Evolutionary conservation across 2,113 vertebrate genomes (phyloP), one percentile per base, ranked within the genome.

Genomic region (Anguilla japonica): DNA sequence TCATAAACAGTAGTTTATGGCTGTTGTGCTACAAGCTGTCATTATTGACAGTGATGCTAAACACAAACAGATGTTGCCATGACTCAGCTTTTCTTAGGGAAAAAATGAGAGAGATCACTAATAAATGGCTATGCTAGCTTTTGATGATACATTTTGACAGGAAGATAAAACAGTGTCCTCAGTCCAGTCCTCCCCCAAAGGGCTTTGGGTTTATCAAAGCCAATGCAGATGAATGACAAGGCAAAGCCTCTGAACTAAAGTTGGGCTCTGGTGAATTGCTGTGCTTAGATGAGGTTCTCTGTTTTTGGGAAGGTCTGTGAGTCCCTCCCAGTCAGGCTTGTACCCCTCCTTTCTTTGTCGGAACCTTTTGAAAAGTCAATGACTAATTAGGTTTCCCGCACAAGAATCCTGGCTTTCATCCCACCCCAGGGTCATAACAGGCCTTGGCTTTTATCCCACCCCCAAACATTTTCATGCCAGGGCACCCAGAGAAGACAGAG

Each of bases 291-390:
- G 40, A 75, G 67, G 60, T 34, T 85, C 71, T 75, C 53, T 82
- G 4, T 39, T 40, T 67, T 50, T 83, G 26, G 41, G 84, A 26
- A 18, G 13, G 11, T 86, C 80, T 86, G 26, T 41, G 83, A 41
- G 63, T 75, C n/a, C n/a, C n/a, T 86, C 79, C 40, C 40, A 39
- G 7, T 40, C 41, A 53, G 20, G 39, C 60, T 46, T 67, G 71
- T n/a, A 56, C 75, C 43, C 75, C 56, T 83, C 63, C 57, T 84
- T 71, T 57, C 29, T 78, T 26, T 18, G 26, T 82, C 80, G 43
- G 41, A 57, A 20, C 67, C 83, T 84, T 34, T 43, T 56, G 43
- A 81, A 41, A 81, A 84, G 87, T 84, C 87, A 84, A 20, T 84
- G 43, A 60, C 83, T 87, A 85, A 84, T 84, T 81, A 84, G 41